Conservation (phyloP, 2,113 vertebrate genomes). For the Mohoua ochrocephala region DNA sequence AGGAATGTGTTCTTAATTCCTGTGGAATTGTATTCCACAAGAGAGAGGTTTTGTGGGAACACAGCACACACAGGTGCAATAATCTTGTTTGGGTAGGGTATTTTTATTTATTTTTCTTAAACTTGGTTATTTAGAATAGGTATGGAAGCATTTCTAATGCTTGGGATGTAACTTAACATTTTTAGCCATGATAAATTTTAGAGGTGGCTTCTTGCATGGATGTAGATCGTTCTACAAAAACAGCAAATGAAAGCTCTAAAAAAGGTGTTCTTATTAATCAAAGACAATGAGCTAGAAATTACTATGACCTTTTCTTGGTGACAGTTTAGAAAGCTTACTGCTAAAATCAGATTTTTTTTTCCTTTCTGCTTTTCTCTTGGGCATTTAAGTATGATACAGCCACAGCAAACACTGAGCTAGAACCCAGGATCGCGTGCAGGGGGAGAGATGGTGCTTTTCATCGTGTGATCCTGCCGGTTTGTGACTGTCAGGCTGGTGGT, state of each 20-base stretch:
- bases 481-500: not conserved
- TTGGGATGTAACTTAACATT: not conserved
- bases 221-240: not conserved
- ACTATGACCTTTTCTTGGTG: not conserved
- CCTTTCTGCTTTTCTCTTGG: not conserved
- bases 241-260: not conserved
- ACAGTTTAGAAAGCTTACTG: not conserved
- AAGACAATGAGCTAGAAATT: not conserved
- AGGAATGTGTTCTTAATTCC: not conserved
- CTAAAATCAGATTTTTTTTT: not conserved
- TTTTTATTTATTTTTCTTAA: not conserved
- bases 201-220: not conserved
- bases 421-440: rapidly evolving
- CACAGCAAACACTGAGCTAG: not conserved
- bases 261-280: not conserved
- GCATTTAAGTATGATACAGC: not conserved
- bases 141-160: not conserved
- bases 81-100: not conserved
- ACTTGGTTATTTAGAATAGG: not conserved
- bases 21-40: not conserved
- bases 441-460: not conserved
- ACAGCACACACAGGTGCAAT: not conserved
- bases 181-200: not conserved
- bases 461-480: rapidly evolving
- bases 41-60: not conserved